Evolutionary conservation across 2,113 vertebrate genomes (phyloP), one percentile per base, ranked within the genome.

Genomic region (Struthio camelus): DNA sequence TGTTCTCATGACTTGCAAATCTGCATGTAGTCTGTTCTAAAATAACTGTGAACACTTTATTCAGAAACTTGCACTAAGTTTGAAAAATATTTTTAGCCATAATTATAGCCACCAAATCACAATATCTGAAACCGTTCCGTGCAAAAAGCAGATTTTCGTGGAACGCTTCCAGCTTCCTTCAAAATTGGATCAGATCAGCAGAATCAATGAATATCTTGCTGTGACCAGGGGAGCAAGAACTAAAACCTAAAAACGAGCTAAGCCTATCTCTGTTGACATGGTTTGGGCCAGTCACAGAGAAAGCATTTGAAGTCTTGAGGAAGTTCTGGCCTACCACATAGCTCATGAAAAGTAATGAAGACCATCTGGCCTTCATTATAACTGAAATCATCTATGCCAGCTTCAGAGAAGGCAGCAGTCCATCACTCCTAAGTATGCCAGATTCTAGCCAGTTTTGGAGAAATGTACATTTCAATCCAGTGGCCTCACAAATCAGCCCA

Each of bases 321-420:
- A 96, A 87, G 75, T 91, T 97, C 86, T 94, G 89, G 62, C 70
- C 94, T 85, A 87, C 53, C 78, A 80, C 75, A 48, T 54, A 80
- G 70, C 67, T 94, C 79, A 89, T 94, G 95, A 77, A 89, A 91
- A 92, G 70, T 92, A 89, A 92, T 85, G 84, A 92, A 92, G 75
- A 95, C 84, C 94, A 96, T 96, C 80, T 96, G 97, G 87, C 46
- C 58, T 87, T 91, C 53, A 23, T 85, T 77, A 70, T 53, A 91
- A 94, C 89, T 87, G 87, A 77, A 94, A 83, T 91, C 18, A 89
- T 96, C 91, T 80, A 27, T 96, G 89, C 89, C 94, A 94, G 62
- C 67, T 91, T 89, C 62, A 85, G 78, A 82, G 84, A 96, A 85
- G 75, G 64, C 75, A 93, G 24, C 79, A 66, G 76, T 97, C 84